Conservation (phyloP, 2,113 vertebrate genomes). For the Microcebus murinus region DNA sequence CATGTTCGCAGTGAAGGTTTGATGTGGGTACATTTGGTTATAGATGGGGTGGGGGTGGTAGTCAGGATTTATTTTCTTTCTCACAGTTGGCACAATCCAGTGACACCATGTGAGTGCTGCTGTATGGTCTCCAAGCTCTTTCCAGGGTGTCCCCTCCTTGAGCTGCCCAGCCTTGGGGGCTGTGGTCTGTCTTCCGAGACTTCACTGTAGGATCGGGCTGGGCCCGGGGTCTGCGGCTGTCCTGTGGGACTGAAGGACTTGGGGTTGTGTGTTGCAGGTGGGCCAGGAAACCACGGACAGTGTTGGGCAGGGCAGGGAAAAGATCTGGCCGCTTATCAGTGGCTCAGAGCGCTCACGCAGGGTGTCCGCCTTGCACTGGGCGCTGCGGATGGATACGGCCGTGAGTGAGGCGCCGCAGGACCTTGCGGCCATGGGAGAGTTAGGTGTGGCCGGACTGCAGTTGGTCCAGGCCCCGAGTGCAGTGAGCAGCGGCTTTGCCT, state of each 20-base stretch:
- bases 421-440: background rate
- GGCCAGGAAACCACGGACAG: background rate
- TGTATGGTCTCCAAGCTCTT: rapidly evolving
- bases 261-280: background rate
- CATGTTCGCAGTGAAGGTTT: background rate
- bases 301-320: background rate
- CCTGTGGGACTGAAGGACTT: background rate
- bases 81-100: rapidly evolving
- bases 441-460: background rate
- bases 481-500: background rate
- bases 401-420: background rate
- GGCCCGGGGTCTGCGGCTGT: background rate
- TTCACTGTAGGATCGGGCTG: background rate
- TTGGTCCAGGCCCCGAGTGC: rapidly evolving
- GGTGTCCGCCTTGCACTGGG: background rate
- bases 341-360: rapidly evolving
- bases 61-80: background rate
- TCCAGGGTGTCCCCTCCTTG: background rate
- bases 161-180: background rate
- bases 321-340: background rate
- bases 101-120: rapidly evolving
- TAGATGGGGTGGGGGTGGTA: background rate
- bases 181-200: background rate
- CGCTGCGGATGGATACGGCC: background rate
- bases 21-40: rapidly evolving